phyloP scores from a whole-genome alignment of 2,888 invertebrate species.

The Ichneumon xanthorius region DNA sequence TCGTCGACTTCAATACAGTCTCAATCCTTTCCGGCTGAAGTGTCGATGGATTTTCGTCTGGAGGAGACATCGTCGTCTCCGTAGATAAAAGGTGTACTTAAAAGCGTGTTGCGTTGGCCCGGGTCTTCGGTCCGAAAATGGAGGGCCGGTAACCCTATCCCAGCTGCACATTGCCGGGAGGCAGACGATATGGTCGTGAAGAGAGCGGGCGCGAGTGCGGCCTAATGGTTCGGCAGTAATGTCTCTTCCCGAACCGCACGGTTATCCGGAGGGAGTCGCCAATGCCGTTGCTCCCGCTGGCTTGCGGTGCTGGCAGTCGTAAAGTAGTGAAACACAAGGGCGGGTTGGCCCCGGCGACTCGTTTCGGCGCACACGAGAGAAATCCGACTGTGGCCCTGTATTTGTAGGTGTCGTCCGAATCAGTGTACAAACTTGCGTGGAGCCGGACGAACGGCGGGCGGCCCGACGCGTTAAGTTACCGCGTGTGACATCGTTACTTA shows the following conservation, averaged over 20 bases:
- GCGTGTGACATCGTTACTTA: slow-evolving; percentile 70
- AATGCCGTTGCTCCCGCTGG: slow-evolving; percentile 35
- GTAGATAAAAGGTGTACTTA: slow-evolving; percentile 15
- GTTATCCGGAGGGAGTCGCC: slow-evolving; percentile 19
- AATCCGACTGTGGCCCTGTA: slow-evolving; percentile 55
- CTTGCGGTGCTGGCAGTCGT: slow-evolving; percentile 65
- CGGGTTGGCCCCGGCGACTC: slow-evolving; percentile 67
- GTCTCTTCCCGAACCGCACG: slow-evolving; percentile 66
- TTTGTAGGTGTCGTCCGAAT: slow-evolving; percentile 73
- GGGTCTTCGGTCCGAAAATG: slow-evolving; percentile 33
- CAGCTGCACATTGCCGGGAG: slow-evolving; percentile 5
- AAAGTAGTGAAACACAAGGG: slow-evolving; percentile 70
- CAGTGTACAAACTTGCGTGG: slow-evolving; percentile 63
- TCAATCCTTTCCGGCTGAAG: not conserved
- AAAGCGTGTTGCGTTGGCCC: slow-evolving; percentile 8
- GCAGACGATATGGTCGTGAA: slow-evolving; percentile 32
- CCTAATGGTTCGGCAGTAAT: slow-evolving; percentile 71
- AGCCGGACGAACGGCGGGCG: slow-evolving; percentile 34
- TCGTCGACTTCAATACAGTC: not conserved
- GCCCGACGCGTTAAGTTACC: slow-evolving; percentile 63
- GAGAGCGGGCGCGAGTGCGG: slow-evolving; percentile 34
- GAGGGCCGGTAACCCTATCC: slow-evolving; percentile 49
- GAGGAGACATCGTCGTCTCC: not conserved
- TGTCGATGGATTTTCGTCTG: not conserved
- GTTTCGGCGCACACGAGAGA: slow-evolving; percentile 44